Evolutionary conservation across 1,140 invertebrate genomes (phyloP), one percentile per base, ranked within the genome.

Genomic region (Capitella teleta): DNA sequence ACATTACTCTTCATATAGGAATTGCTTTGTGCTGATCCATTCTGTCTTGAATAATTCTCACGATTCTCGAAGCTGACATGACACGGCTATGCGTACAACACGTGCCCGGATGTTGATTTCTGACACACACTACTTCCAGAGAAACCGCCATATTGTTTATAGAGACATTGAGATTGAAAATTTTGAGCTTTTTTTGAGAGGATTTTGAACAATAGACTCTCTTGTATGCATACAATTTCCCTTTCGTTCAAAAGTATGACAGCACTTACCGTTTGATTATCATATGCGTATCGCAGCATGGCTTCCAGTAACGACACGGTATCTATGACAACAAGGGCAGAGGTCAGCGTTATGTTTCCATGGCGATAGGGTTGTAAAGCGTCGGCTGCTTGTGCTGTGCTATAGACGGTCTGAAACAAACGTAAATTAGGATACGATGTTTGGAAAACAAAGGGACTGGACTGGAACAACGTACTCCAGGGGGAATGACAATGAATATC

Each of bases 291-390:
- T 8, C n/a, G 12, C 12, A 47, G 26, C n/a, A 47, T 30, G 4
- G 45, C 45, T 28, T 32, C 45, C 5, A 47, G 28, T 18, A 47
- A 32, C 14, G 45, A 23, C 18, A 32, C 28, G 24, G 30, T 32
- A 2, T 26, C 45, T 3, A 30, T 30, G 25, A 47, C 25, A n/a
- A 30, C 21, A 30, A 26, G 25, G 30, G 25, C 45, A 47, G 18
- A 23, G 5, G 18, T 16, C 18, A 47, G 18, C 23, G 21, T 32
- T 8, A 32, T n/a, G 3, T 18, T 32, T 21, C 38, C 38, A 3
- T 40, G 21, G n/a, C 23, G 45, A 47, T 30, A 47, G 14, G 45
- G 45, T n/a, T 34, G 18, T 19, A 47, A 32, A 18, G 30, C 28
- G 12, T 37, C 45, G 5, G 23, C 18, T 2, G 45, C 45, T 32